Percentiles rank a stretch among this genome's conserved stretches.
phyloP scores from a whole-genome alignment of 2,888 invertebrate species.

The Dasypolia templi region DNA sequence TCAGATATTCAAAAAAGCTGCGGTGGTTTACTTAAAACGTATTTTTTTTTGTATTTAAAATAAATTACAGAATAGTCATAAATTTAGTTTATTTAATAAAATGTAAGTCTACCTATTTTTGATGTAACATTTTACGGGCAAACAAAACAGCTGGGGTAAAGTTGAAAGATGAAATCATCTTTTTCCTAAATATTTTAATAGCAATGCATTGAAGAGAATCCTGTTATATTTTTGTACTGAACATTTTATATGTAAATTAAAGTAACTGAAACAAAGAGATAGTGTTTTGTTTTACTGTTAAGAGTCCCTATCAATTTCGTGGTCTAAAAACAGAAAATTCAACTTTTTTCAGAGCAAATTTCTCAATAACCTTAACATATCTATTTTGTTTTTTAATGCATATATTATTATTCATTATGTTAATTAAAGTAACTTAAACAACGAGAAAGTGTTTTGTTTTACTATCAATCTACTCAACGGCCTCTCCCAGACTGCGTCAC shows the following conservation, averaged over 20 bases:
- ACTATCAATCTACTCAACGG: no score
- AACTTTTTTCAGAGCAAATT: no score
- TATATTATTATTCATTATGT: no score
- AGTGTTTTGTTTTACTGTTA: constrained; percentile 27
- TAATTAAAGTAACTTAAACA: constrained; percentile 58
- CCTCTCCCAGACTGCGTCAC: no score
- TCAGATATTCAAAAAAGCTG: not conserved
- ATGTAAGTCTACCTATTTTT: constrained; percentile 23
- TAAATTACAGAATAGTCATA: constrained; percentile 53
- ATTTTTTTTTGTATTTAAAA: constrained; percentile 25
- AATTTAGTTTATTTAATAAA: constrained; percentile 32
- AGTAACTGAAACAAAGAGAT: constrained; percentile 43
- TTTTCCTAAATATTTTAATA: constrained; percentile 14
- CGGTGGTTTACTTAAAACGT: not conserved
- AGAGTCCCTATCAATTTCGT: no score
- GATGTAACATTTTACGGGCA: constrained; percentile 2
- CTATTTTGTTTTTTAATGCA: no score
- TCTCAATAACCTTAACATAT: no score
- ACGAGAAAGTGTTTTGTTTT: constrained; percentile 27
- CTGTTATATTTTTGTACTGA: constrained; percentile 58
- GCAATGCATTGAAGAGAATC: constrained; percentile 19
- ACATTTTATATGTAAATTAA: constrained; percentile 58
- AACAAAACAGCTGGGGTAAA: constrained; percentile 5
- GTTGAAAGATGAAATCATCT: no score
- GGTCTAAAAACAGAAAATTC: no score